These are phyloP conservation scores for Crypturellus tataupa DNA, from an alignment of 2,797 vertebrate genomes.

Conservation along the genomic window DNA sequence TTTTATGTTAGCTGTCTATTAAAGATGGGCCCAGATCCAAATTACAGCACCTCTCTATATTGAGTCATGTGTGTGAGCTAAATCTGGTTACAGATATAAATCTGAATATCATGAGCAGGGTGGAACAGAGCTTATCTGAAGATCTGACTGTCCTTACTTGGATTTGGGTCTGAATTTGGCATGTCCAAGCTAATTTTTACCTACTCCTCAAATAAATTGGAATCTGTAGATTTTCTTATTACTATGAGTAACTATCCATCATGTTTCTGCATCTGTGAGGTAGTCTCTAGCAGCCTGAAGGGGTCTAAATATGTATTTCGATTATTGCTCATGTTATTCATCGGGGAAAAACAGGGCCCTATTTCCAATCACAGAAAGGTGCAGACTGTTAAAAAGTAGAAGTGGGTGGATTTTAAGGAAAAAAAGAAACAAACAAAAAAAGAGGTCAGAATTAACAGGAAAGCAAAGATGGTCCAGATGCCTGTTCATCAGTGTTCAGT, in stretches of 20 bases:
- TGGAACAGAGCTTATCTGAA: background rate
- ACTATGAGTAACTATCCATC: background rate
- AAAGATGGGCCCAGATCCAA: slow-evolving; percentile 23
- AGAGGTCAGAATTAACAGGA: background rate
- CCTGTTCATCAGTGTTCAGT: background rate
- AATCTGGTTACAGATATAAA: slow-evolving; percentile 39
- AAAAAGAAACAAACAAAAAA: background rate
- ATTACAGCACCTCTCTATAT: slow-evolving; percentile 6
- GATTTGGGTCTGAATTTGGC: slow-evolving; percentile 2
- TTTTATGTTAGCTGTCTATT: slow-evolving; percentile 7
- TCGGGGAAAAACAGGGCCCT: slow-evolving; percentile 14
- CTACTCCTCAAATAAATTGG: background rate
- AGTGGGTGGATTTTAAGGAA: slow-evolving; percentile 11
- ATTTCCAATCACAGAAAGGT: slow-evolving; percentile 12
- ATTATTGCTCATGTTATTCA: slow-evolving; percentile 56
- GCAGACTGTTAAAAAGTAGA: slow-evolving; percentile 46
- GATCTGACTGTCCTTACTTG: background rate
- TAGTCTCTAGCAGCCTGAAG: background rate
- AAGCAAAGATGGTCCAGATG: background rate
- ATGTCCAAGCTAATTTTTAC: background rate
- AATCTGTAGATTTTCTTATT: background rate
- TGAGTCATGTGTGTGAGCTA: background rate
- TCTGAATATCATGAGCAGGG: slow-evolving; percentile 22
- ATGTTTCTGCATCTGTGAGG: background rate
- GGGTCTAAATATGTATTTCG: slow-evolving; percentile 48